phyloP scores from a whole-genome alignment of 2,113 vertebrate species.

The Pyrgilauda ruficollis region DNA sequence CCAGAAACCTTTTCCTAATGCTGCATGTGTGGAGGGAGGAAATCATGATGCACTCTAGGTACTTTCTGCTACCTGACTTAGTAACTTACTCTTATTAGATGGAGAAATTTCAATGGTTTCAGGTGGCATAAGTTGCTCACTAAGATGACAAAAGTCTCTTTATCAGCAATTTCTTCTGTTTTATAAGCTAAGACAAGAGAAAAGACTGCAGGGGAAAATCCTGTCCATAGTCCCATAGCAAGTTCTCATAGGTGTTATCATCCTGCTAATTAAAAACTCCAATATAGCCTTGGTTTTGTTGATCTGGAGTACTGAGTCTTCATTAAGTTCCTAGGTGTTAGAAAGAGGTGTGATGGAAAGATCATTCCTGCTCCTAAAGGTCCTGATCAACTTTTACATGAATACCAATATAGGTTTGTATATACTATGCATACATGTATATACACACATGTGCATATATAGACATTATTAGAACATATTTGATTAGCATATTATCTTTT shows the following conservation, averaged over 20 bases:
- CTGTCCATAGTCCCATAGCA: neutral
- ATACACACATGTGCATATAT: fast-evolving
- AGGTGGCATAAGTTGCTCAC: neutral
- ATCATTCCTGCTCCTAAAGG: neutral
- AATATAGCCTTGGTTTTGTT: neutral
- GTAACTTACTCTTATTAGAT: neutral
- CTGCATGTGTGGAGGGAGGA: neutral
- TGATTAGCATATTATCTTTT: neutral
- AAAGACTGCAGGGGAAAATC: neutral
- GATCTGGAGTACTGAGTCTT: neutral
- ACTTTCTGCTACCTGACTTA: neutral
- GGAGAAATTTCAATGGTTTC: neutral
- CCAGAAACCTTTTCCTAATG: neutral
- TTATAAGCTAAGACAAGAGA: neutral
- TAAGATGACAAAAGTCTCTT: neutral
- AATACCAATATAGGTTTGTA: neutral
- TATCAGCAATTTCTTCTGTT: neutral
- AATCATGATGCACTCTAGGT: fast-evolving
- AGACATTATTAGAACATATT: neutral
- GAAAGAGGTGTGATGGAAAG: neutral
- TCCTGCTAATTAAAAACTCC: neutral
- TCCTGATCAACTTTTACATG: neutral
- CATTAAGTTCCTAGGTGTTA: neutral
- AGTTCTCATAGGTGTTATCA: neutral
- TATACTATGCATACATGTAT: neutral